These are phyloP conservation scores for Rhynchopsitta pachyrhyncha DNA, from an alignment of 2,113 vertebrate species.

Conservation along the genomic window DNA sequence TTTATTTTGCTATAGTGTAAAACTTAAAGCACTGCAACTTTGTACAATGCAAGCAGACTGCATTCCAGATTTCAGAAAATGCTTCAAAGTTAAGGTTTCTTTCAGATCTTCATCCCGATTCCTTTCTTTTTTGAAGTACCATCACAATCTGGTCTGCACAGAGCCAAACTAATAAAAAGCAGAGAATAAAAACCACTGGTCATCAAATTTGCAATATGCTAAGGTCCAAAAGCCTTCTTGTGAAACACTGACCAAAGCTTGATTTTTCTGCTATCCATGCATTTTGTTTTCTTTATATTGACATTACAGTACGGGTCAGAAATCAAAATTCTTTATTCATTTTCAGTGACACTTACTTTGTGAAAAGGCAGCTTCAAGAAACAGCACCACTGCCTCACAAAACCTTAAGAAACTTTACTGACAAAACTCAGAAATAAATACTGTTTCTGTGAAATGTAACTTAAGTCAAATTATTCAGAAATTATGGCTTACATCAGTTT, in stretches of 20 bases:
- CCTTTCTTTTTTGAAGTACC: neutral
- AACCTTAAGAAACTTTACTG: neutral
- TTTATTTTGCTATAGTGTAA: neutral
- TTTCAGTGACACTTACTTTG: neutral
- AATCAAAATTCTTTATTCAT: neutral
- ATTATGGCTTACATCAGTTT: neutral
- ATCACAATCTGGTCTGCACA: neutral
- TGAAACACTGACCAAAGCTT: neutral
- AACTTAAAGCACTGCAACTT: neutral
- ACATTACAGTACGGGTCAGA: neutral
- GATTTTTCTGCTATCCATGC: neutral
- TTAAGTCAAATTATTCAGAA: neutral
- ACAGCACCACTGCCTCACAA: neutral
- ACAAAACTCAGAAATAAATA: neutral
- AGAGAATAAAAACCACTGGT: neutral
- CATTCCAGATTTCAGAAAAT: neutral
- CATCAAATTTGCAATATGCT: neutral
- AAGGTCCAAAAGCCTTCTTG: neutral
- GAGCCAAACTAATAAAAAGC: neutral
- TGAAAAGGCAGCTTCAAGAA: neutral
- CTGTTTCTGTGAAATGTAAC: neutral
- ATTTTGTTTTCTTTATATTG: neutral
- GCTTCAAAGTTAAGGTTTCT: neutral
- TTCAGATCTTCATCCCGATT: neutral
- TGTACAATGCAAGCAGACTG: neutral